phyloP scores from a whole-genome alignment of 2,888 invertebrate genomes.

The Ophion ventricosus region DNA sequence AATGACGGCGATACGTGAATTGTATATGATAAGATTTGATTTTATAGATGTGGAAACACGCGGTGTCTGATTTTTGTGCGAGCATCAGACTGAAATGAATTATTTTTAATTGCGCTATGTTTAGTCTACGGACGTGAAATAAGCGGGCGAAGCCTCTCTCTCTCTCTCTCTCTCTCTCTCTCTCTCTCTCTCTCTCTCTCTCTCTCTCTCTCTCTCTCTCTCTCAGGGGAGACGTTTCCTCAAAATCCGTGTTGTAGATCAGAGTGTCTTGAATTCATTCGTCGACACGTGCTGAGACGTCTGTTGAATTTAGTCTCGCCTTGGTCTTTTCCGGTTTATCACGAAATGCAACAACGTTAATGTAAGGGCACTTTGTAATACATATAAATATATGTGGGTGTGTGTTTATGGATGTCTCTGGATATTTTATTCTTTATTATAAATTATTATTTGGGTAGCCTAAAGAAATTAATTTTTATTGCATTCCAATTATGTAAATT shows the following conservation, averaged over 20 bases:
- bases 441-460: background rate
- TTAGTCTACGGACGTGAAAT: constrained; percentile 72
- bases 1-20: background rate
- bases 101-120: constrained; percentile 73
- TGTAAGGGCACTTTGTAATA: too few species aligned
- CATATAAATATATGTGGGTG: background rate
- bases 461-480: background rate
- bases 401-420: too few species aligned
- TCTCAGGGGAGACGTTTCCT: constrained; percentile 32
- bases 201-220: too few species aligned
- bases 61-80: constrained; percentile 20
- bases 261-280: constrained; percentile 39
- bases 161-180: too few species aligned
- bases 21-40: constrained; percentile 3
- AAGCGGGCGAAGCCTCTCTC: constrained; percentile 52
- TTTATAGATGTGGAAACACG: constrained; percentile 17
- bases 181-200: too few species aligned
- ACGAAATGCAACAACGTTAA: background rate
- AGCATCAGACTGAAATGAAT: constrained; percentile 69
- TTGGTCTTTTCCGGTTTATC: background rate
- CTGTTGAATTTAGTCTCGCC: background rate
- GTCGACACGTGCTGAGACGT: constrained; percentile 18
- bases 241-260: constrained; percentile 33
- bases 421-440: background rate
- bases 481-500: too few species aligned